Conservation (phyloP, 2,113 vertebrate genomes). For the Drymodes brunneopygia region DNA sequence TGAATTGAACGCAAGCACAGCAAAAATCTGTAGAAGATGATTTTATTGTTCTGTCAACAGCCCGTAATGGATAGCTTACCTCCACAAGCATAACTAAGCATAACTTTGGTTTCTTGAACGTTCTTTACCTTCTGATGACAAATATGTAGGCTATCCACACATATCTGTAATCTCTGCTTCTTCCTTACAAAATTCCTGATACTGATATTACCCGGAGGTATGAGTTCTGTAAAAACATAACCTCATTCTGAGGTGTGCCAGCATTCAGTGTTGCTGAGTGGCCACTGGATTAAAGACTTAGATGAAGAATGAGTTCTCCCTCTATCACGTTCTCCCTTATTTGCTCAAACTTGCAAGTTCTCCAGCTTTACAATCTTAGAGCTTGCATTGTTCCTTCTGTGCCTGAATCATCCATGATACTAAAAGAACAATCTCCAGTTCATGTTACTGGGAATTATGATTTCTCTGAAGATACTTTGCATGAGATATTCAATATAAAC, state of each 20-base stretch:
- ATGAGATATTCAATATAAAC: neutral
- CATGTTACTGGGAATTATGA: neutral
- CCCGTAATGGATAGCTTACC: fast-evolving
- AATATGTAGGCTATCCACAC: neutral
- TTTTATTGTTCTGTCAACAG: neutral
- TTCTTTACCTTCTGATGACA: neutral
- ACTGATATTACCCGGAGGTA: neutral
- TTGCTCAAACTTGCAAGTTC: neutral
- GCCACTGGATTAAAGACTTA: neutral
- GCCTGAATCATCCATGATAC: neutral
- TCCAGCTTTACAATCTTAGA: neutral
- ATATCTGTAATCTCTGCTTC: neutral
- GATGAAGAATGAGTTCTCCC: neutral
- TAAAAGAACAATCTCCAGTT: neutral
- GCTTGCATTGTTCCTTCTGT: neutral
- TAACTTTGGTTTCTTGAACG: neutral
- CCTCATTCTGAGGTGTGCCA: neutral
- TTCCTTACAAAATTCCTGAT: neutral
- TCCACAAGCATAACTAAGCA: neutral
- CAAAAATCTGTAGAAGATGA: neutral
- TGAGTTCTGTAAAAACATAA: neutral
- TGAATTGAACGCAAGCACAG: neutral
- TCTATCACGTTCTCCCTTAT: neutral
- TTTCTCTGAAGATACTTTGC: neutral
- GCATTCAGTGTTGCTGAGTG: neutral